These are phyloP conservation scores for Aurelia aurita complex sp. Pacific DNA, from an alignment of 30 jellyfish, hydroid and myxozoan species.

Conservation along the genomic window DNA sequence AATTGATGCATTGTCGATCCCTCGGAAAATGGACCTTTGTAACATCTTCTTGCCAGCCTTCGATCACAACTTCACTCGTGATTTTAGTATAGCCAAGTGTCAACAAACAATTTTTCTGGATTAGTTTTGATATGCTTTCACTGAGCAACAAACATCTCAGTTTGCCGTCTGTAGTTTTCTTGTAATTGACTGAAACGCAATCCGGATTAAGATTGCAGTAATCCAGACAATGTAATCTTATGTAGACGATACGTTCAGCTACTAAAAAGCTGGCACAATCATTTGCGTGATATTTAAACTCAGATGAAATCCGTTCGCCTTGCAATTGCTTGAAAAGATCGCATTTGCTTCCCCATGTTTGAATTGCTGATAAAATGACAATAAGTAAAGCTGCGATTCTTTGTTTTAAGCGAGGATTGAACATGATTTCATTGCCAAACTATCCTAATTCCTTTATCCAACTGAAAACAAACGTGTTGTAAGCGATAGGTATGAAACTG, in stretches of 20 bases:
- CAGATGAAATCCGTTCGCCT: too few species aligned
- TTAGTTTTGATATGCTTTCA: background rate
- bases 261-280: too few species aligned
- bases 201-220: constrained; percentile 12
- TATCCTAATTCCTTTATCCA: too few species aligned
- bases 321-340: too few species aligned
- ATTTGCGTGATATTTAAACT: too few species aligned
- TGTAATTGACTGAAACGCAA: constrained; percentile 38
- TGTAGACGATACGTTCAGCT: background rate
- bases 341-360: too few species aligned
- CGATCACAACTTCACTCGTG: background rate
- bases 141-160: constrained; percentile 13
- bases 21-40: background rate
- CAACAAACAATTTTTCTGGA: background rate
- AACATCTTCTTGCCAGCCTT: constrained; percentile 15
- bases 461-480: too few species aligned
- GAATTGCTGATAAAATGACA: too few species aligned
- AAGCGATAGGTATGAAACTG: too few species aligned
- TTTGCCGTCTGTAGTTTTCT: background rate
- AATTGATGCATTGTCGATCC: background rate
- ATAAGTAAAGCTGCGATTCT: too few species aligned
- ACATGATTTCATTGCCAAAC: too few species aligned
- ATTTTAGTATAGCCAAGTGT: background rate
- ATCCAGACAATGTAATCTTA: constrained; percentile 37
- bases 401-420: too few species aligned